Evolutionary conservation across 1,140 invertebrate species (phyloP), one percentile per base, ranked within the genome.

Genomic region (Antheraea mylitta): DNA sequence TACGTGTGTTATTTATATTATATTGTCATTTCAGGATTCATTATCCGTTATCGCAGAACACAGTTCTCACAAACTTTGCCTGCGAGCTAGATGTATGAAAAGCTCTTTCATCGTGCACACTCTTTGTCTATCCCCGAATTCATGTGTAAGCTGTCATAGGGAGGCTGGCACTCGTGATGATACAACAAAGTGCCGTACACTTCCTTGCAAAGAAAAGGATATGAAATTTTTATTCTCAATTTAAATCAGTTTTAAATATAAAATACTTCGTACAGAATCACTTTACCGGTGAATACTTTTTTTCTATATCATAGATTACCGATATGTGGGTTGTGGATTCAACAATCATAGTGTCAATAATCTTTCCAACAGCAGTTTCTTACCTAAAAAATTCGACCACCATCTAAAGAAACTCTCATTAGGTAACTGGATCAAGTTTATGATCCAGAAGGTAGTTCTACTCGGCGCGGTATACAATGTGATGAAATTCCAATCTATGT

Each of bases 101-200:
- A 75, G 79, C 80, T 81, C 79, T 82, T 86, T 84, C 82, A 84
- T 73, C 73, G 78, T 61, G 69, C 65, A 74, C 73, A 74, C 75
- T 81, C 81, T 86, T 83, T 86, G 79, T 85, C 77, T 83, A 75
- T 80, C 74, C 70, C 75, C 79, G 74, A 84, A 86, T 81, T 81
- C 83, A 78, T 82, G 72, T 80, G 75, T 79, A 77, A 83, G 78
- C 73, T 72, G 73, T 75, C 76, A 71, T 70, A 71, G 70, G 73
- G 73, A 73, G 64, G 37, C 63, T 61, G 66, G 69, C 73, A 64
- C 68, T 69, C 63, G 64, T 75, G 70, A 71, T 58, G 73, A 66
- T 64, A 72, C 69, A 77, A 73, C 69, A 74, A 76, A 69, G 68
- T 70, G 68, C 69, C 62, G 67, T 73, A 73, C 74, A 76, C 69